These are phyloP conservation scores for Puma concolor DNA, from an alignment of 2,113 vertebrate species.

Conservation along the genomic window DNA sequence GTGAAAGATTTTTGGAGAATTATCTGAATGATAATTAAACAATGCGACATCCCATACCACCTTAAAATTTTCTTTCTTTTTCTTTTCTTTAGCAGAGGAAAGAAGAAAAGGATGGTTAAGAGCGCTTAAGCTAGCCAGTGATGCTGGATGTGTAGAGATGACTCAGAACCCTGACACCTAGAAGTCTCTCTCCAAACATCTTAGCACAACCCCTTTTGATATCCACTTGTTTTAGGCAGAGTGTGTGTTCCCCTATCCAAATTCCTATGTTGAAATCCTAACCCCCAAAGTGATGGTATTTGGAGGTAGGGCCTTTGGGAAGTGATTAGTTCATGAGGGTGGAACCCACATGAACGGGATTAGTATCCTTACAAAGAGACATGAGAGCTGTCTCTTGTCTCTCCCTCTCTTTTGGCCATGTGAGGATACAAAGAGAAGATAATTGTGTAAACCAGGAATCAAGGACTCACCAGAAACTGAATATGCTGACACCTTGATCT, in stretches of 20 bases:
- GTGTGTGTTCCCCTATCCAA: neutral
- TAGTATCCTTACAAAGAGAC: neutral
- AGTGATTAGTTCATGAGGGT: neutral
- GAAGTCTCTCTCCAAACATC: neutral
- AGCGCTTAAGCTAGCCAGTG: neutral
- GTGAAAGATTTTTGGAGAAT: constrained; percentile 41
- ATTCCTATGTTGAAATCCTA: neutral
- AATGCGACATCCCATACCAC: constrained; percentile 26
- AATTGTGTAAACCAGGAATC: neutral
- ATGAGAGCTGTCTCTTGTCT: neutral
- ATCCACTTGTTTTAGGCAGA: neutral
- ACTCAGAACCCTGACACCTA: neutral
- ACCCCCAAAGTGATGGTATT: neutral
- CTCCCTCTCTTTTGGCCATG: neutral
- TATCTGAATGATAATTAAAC: constrained; percentile 73
- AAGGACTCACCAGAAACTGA: neutral
- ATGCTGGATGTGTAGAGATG: neutral
- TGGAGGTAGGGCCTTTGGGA: neutral
- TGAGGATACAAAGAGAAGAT: neutral
- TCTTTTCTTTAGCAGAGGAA: neutral
- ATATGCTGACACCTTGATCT: neutral
- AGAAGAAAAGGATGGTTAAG: constrained; percentile 58
- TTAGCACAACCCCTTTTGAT: neutral
- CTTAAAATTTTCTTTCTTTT: constrained; percentile 9
- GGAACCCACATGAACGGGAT: neutral